Evolutionary conservation across 2,797 vertebrate species (phyloP), one percentile per base, ranked within the genome.

Genomic region (Oophaga sylvatica): DNA sequence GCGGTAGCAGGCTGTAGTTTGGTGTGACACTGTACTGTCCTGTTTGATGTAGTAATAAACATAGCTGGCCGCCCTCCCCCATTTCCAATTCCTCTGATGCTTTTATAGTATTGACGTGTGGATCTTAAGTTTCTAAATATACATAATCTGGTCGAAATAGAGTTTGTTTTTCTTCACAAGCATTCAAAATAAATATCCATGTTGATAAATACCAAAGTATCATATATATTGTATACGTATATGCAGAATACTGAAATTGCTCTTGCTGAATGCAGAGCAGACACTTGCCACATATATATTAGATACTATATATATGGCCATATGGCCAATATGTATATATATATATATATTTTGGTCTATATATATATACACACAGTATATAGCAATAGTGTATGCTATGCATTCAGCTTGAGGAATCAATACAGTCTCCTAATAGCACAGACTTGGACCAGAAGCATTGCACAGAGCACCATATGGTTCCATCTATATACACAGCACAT

Each of bases 401-500:
- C 29, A 71, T 41, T 41, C 31, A 35, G 48, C 22, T 26, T 75
- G 10, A 41, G 16, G 5, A 75, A 48, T 75, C 10, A 73, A 9
- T n/a, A 4, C 65, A 59, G 17, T 35, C 82, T 83, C 20, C 67
- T n/a, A 13, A 22, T 22, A 26, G 13, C 20, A 20, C 45, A 75
- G 56, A 56, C 68, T 84, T 62, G 57, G 26, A 53, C 45, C 63
- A 53, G 26, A 48, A 65, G 48, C 60, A 29, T 26, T 45, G 62
- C 15, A 62, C 56, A 63, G n/a, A 8, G 29, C 7, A 84, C 57
- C 68, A 84, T 60, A n/a, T 41, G 45, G 31, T 48, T 84, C 5
- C 56, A 60, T 84, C 53, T 73, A 5, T 60, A 57, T 22, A 71
- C 68, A 77, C 75, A 77, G 20, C 81, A 31, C 31, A 83, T 71